Evolutionary conservation across 2,113 vertebrate species (phyloP).

Genomic region (Semicossyphus pulcher): DNA sequence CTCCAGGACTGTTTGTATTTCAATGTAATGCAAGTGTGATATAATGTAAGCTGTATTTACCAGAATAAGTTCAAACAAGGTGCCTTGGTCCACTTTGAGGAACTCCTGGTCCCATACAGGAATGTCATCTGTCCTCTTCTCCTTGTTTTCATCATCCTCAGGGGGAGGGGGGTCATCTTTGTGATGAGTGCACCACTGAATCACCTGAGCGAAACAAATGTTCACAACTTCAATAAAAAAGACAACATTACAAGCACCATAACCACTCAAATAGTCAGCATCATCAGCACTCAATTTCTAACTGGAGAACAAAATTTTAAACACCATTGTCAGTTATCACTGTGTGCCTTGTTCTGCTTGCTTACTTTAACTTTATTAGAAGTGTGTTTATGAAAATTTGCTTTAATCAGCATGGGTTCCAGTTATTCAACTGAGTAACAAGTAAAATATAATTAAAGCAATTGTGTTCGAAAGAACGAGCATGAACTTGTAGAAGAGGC

Average conservation of each 20-base stretch:
- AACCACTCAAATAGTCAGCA: background rate
- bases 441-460: background rate
- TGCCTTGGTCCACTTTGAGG: slow-evolving; percentile 99
- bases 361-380: too few relatives aligned
- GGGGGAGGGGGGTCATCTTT: slow-evolving; percentile 99
- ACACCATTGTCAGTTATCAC: too few relatives aligned
- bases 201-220: slow-evolving; percentile 85
- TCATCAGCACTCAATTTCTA: too few relatives aligned
- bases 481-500: background rate
- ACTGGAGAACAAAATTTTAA: too few relatives aligned
- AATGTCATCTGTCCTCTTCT: slow-evolving; percentile 99
- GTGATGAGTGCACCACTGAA: slow-evolving; percentile 99
- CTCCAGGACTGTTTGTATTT: too few relatives aligned
- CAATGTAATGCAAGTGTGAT: background rate
- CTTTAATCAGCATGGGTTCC: background rate
- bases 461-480: background rate
- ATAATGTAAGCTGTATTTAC: slow-evolving; percentile 75
- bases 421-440: background rate
- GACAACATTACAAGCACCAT: background rate
- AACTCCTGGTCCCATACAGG: slow-evolving; percentile 99
- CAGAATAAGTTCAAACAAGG: slow-evolving; percentile 98
- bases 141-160: slow-evolving; percentile 99
- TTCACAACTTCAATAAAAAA: background rate
- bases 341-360: too few relatives aligned
- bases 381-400: background rate